These are phyloP conservation scores for Vandiemenella viatica DNA, from an alignment of 2,888 invertebrate genomes.

Conservation along the genomic window DNA sequence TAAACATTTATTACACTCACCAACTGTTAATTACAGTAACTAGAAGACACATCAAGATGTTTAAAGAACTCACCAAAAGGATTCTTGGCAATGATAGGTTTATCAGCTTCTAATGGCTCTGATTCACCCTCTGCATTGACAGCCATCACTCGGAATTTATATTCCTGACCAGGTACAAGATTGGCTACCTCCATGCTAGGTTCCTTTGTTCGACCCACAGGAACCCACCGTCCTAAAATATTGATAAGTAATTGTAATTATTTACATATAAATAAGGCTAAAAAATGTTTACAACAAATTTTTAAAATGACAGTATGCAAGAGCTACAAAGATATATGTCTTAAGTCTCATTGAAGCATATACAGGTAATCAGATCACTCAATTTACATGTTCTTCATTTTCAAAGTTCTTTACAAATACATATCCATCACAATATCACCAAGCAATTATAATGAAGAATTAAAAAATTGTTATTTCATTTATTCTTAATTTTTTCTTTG, in stretches of 20 bases:
- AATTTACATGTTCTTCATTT: no score
- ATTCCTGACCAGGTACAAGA: constrained; percentile 90
- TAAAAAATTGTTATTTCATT: no score
- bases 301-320: no score
- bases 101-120: constrained; percentile 79
- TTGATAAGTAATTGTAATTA: not conserved
- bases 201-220: constrained; percentile 64
- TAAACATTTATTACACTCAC: not conserved
- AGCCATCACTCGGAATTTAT: constrained; percentile 95
- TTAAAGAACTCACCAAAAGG: constrained; percentile 61
- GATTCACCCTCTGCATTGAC: constrained; percentile 94
- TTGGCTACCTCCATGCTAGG: constrained; percentile 79
- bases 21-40: not conserved
- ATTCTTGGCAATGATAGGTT: constrained; percentile 91
- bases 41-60: not conserved
- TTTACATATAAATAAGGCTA: no score
- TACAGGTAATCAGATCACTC: no score
- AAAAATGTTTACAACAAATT: no score
- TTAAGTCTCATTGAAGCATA: no score
- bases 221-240: constrained; percentile 39
- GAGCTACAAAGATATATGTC: no score
- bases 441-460: no score
- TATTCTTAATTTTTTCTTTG: no score
- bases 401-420: no score
- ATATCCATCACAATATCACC: no score